Evolutionary conservation across 2,113 vertebrate genomes (phyloP).

Genomic region (Chauna torquata): DNA sequence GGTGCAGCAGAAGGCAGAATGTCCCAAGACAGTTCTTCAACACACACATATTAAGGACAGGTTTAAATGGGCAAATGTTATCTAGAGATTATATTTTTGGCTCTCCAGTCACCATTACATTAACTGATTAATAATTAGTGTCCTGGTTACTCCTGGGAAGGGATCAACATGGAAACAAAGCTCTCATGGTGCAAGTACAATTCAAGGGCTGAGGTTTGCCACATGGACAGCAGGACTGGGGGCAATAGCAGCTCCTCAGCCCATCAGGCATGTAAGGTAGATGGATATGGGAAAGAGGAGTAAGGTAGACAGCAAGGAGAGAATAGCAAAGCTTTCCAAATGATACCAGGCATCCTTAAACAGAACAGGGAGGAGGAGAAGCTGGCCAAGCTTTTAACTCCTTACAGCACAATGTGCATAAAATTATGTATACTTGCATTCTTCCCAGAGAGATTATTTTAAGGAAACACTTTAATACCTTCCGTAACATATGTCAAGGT

Average conservation of each 20-base stretch:
- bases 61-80: background rate
- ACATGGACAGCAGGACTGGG: background rate
- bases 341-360: background rate
- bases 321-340: background rate
- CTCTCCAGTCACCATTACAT: background rate
- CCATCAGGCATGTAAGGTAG: accelerated
- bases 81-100: background rate
- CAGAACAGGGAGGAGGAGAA: background rate
- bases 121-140: background rate
- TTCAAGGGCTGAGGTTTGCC: background rate
- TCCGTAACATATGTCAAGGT: background rate
- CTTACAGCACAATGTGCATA: background rate
- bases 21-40: background rate
- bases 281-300: no score
- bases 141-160: background rate
- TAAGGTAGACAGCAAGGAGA: background rate
- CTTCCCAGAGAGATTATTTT: background rate
- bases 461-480: background rate
- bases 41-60: accelerated
- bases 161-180: background rate
- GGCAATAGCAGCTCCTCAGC: background rate
- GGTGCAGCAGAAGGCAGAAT: background rate
- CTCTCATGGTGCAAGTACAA: background rate
- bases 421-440: background rate
- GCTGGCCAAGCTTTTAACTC: background rate